These are phyloP conservation scores for Spinus olivaceus DNA, from an alignment of 2,797 vertebrate species.

Conservation along the genomic window DNA sequence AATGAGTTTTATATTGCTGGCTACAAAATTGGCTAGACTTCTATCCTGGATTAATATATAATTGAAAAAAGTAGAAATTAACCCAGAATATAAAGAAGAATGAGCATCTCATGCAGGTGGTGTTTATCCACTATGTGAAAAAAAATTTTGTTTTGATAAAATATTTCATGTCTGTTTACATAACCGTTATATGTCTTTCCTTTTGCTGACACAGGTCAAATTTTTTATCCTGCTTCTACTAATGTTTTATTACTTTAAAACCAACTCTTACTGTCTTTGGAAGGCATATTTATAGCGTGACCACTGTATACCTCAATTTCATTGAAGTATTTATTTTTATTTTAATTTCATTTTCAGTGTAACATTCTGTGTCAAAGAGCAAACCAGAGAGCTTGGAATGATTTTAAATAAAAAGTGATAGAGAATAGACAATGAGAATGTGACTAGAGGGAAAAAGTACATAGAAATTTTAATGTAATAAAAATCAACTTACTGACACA, in stretches of 20 bases:
- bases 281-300: background rate
- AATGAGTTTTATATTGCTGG: background rate
- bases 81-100: background rate
- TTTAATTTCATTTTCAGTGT: background rate
- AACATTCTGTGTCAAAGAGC: background rate
- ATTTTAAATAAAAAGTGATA: background rate
- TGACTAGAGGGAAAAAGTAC: background rate
- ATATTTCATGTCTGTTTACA: background rate
- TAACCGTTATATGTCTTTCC: background rate
- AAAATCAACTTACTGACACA: background rate
- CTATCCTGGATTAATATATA: background rate
- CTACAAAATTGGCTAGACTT: background rate
- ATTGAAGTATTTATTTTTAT: background rate
- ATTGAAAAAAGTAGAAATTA: background rate
- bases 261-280: background rate
- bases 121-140: background rate
- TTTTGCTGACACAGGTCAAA: background rate
- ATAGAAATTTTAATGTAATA: background rate
- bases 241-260: background rate
- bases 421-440: background rate
- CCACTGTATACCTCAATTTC: background rate
- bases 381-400: background rate
- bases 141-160: background rate
- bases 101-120: background rate
- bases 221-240: background rate